These are phyloP conservation scores for Caenorhabditis latens DNA, from an alignment of 1,140 invertebrate genomes.

Conservation along the genomic window DNA sequence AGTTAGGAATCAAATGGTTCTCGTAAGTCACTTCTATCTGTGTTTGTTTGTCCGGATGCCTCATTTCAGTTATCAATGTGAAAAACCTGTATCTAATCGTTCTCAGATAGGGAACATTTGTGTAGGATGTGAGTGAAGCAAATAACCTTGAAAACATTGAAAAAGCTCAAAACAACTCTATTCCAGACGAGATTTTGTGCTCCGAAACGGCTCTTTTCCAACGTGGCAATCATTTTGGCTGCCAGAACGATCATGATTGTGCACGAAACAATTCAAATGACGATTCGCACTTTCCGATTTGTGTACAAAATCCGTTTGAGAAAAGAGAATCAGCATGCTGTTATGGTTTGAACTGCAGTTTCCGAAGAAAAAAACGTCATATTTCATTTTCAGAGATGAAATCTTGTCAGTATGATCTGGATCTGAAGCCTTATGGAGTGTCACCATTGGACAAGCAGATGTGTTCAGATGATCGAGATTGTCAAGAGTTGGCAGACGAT, in stretches of 20 bases:
- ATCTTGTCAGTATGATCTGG: not conserved
- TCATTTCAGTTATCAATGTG: not conserved
- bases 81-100: not conserved
- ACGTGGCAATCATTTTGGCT: not conserved
- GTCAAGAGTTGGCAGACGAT: not conserved
- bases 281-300: not conserved
- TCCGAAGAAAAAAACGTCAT: not conserved
- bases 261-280: not conserved
- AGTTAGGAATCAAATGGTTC: not conserved
- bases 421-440: not conserved
- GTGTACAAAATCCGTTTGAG: not conserved
- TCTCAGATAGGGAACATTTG: not conserved
- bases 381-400: not conserved
- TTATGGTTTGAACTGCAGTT: not conserved
- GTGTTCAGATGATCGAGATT: not conserved
- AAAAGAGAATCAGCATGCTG: not conserved
- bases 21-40: constrained; percentile 7
- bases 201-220: constrained; percentile 5
- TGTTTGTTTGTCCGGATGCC: not conserved
- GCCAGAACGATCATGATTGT: not conserved
- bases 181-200: not conserved
- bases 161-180: not conserved
- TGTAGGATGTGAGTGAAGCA: not conserved
- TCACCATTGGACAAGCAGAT: not conserved
- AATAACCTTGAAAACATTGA: not conserved